Percentiles rank a stretch among this genome's conserved stretches.
Conservation (phyloP, 1,140 invertebrate genomes). For the Micrasema minimum region DNA sequence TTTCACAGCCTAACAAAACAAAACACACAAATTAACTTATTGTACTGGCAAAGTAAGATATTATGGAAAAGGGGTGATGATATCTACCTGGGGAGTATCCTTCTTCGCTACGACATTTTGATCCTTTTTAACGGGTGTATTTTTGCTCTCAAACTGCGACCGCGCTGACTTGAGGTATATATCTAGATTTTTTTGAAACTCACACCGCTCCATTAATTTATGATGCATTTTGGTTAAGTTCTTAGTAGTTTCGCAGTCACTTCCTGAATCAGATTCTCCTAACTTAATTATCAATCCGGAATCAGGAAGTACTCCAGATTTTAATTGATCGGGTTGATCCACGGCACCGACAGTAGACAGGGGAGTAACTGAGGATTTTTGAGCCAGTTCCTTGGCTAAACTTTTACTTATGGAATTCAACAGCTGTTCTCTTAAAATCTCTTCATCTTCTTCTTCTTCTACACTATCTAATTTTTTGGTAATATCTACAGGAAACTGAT, state of each 20-base stretch:
- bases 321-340: neutral
- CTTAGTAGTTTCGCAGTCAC: constrained; percentile 64
- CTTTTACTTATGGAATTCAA: constrained; percentile 58
- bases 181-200: constrained; percentile 64
- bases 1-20: constrained; percentile 60
- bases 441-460: constrained; percentile 60
- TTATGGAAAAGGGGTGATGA: constrained; percentile 10
- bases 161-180: constrained; percentile 61
- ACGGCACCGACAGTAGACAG: too few species aligned
- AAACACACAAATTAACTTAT: constrained; percentile 21
- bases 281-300: constrained; percentile 59
- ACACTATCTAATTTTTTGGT: neutral
- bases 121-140: constrained; percentile 54
- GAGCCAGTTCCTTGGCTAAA: neutral
- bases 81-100: constrained; percentile 60
- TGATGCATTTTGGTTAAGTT: constrained; percentile 66
- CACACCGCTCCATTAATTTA: constrained; percentile 61
- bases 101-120: constrained; percentile 55
- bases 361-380: neutral
- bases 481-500: neutral
- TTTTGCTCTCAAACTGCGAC: constrained; percentile 59
- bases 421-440: constrained; percentile 62
- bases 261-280: constrained; percentile 64
- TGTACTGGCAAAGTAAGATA: too few species aligned
- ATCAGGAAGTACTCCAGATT: neutral